Percentiles rank a stretch among this genome's conserved stretches.
These are phyloP conservation scores for Eilema depressum DNA, from an alignment of 2,888 invertebrate species.

Conservation along the genomic window DNA sequence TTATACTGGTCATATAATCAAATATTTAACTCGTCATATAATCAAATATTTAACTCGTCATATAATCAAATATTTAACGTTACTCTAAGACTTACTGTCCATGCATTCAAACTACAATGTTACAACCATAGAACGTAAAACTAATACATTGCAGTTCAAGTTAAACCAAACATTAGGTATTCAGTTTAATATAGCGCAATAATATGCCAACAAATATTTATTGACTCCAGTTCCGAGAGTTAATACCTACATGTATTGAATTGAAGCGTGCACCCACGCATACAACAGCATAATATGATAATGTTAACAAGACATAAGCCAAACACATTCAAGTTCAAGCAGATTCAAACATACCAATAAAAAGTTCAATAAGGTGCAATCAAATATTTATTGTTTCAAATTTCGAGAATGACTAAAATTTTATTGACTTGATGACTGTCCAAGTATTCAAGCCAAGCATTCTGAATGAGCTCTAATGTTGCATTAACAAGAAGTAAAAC, in stretches of 20 bases:
- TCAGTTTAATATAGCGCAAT: no score
- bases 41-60: background rate
- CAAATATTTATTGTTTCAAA: background rate
- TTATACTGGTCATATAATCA: no score
- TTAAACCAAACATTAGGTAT: background rate
- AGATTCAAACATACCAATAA: background rate
- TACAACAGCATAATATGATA: background rate
- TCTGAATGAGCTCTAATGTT: background rate
- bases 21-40: no score
- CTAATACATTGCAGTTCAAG: no score
- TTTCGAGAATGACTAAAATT: background rate
- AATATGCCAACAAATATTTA: background rate
- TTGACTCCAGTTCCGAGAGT: background rate
- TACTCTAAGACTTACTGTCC: background rate
- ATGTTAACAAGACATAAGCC: background rate
- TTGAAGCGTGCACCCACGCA: background rate
- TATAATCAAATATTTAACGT: no score
- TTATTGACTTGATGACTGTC: background rate
- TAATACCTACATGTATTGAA: background rate
- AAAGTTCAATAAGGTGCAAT: background rate
- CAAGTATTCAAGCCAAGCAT: background rate
- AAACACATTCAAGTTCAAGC: background rate
- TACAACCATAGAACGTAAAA: background rate
- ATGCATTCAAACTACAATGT: background rate
- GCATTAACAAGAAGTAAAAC: background rate